Conservation (phyloP, 2,888 invertebrate species). For the Drosophila infuscata region DNA sequence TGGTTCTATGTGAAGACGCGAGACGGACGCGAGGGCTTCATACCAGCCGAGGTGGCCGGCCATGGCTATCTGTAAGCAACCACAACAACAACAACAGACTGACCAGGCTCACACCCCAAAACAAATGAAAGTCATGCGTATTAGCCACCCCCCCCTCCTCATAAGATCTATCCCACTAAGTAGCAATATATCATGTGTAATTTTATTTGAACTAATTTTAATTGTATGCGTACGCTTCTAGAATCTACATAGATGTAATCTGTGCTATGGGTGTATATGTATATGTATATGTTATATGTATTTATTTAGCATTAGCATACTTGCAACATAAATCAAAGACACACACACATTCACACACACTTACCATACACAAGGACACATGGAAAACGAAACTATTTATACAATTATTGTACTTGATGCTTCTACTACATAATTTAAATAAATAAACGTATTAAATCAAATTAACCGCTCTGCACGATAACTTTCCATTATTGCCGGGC, state of each 20-base stretch:
- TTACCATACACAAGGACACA: slow-evolving; percentile 18
- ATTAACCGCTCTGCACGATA: not conserved
- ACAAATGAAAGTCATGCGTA: slow-evolving; percentile 45
- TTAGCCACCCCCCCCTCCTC: not conserved
- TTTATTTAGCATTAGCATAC: slow-evolving; percentile 56
- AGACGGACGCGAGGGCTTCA: slow-evolving; percentile 90
- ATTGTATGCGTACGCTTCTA: slow-evolving; percentile 49
- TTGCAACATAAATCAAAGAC: slow-evolving; percentile 69
- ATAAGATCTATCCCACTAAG: slow-evolving; percentile 15
- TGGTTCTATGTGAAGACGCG: slow-evolving; percentile 92
- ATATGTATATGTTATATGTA: slow-evolving; percentile 42
- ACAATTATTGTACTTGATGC: slow-evolving; percentile 74
- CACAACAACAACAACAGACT: slow-evolving; percentile 12
- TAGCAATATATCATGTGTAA: slow-evolving; percentile 43
- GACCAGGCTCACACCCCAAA: slow-evolving; percentile 11
- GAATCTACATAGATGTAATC: slow-evolving; percentile 60
- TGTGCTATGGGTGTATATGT: slow-evolving; percentile 58
- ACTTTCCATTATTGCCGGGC: not conserved
- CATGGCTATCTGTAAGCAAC: slow-evolving; percentile 89
- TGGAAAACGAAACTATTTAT: slow-evolving; percentile 66
- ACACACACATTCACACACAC: slow-evolving; percentile 35
- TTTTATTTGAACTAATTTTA: slow-evolving; percentile 22
- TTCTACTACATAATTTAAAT: slow-evolving; percentile 70
- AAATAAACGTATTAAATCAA: slow-evolving; percentile 43
- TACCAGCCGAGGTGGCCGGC: slow-evolving; percentile 91